Evolutionary conservation across 2,888 invertebrate species (phyloP), one percentile per base, ranked within the genome.

Genomic region (Geophilus truncorum): DNA sequence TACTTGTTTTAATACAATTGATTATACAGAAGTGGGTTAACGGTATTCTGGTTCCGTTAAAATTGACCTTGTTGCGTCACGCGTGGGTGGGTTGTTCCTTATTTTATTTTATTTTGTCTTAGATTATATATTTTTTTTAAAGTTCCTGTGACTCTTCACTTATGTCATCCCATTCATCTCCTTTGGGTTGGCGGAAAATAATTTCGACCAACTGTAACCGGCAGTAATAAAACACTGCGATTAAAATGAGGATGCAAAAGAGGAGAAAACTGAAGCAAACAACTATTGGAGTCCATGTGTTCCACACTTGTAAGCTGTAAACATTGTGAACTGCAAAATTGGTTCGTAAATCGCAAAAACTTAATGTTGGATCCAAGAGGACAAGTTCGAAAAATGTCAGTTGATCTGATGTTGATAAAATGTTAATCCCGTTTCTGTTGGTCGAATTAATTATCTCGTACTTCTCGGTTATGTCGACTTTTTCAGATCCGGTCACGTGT

Each of bases 321-420:
- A 77, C 36, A 9, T 77, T 77, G 77, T 77, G 36, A 0, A 77
- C 77, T 18, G 77, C 77, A 12, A 77, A 77, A 36, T 77, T 21
- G 5, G 77, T 77, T 77, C 77, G 32, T 18, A 77, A 34, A n/a
- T 77, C 77, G 32, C 77, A 77, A 18, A 77, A 77, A 77, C 77
- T 77, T 12, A 12, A 32, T 7, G 18, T n/a, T 1, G 77, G 77
- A 36, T 77, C 77, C 32, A 77, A 10, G 7, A 77, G 36, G 34
- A 77, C 36, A 0, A 77, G 77, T 32, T 77, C 77, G 32, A 77
- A 77, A 32, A 77, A 77, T 0, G 12, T 12, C 34, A 77, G 7
- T 21, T 77, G 34, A 32, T 77, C 77, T 10, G 77, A 77, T 1
- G 32, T 23, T 1, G 77, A 34, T 32, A 36, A 21, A 32, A 32